phyloP scores from a whole-genome alignment of 2,797 vertebrate species.

The Harpagifer antarcticus region DNA sequence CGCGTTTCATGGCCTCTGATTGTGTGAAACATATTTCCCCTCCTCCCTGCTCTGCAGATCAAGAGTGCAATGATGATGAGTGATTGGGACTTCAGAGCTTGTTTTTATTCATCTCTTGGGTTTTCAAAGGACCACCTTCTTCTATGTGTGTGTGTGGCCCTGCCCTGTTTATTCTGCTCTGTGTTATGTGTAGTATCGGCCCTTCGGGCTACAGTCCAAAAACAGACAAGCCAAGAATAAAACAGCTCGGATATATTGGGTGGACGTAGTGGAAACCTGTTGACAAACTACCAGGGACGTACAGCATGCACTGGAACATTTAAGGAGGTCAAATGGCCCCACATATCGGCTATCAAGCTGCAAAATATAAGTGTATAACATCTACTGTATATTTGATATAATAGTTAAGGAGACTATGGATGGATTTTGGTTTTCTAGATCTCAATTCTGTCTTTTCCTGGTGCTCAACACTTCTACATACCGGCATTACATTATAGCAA shows the following conservation, averaged over 20 bases:
- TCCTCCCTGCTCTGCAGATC: constrained; percentile 68
- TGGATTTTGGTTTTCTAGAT: not conserved
- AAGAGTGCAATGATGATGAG: constrained; percentile 75
- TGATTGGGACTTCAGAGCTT: constrained; percentile 77
- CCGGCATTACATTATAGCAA: not conserved
- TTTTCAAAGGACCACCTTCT: constrained; percentile 72
- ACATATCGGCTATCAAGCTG: constrained; percentile 21
- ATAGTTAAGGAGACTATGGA: not conserved
- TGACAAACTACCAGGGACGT: constrained; percentile 54
- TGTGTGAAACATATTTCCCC: constrained; percentile 71
- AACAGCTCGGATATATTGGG: constrained; percentile 55
- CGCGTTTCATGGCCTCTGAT: constrained; percentile 71
- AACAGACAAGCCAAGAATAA: constrained; percentile 61
- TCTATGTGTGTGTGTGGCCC: constrained; percentile 29
- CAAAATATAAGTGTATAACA: not conserved
- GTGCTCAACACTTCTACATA: constrained; percentile 2
- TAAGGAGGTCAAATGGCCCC: constrained; percentile 28
- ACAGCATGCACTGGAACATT: constrained; percentile 34
- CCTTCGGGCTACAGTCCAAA: constrained; percentile 60
- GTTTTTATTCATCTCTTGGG: constrained; percentile 77
- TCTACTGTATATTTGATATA: not conserved
- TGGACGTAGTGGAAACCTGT: constrained; percentile 56
- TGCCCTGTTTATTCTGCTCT: constrained; percentile 53
- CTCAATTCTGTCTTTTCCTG: not conserved
- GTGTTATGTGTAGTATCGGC: constrained; percentile 63